Base-by-base conservation (phyloP, 2,888 invertebrate genomes). In the Macaria notata region DNA sequence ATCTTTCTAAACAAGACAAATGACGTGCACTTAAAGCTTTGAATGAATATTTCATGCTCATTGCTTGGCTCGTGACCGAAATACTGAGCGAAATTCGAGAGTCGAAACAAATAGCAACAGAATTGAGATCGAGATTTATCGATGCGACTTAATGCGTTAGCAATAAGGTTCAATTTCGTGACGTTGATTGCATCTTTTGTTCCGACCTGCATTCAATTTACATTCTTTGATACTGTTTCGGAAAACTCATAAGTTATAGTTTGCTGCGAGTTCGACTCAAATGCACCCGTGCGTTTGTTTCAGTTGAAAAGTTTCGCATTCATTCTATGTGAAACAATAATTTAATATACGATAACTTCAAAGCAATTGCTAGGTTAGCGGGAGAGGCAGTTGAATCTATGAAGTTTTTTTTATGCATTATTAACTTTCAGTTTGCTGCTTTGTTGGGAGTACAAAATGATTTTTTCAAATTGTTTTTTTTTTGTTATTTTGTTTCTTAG, bases 221-320 rank as follows among this genome's bases (percentile, higher is more conserved):
- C 46, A 62, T 62, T 61, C 61, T 63, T 61, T 47, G 44, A 8
- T 65, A 55, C 62, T 46, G 60, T 67, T 61, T 55, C 54, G 55
- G 62, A 59, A 56, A 62, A 61, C 55, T 67, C 61, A 54, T 63
- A 67, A 67, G 58, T 65, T 65, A 61, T 59, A 56, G 60, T 64
- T 63, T 53, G 44, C 41, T 29, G 57, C 53, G 44, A 65, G 59
- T 64, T 63, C 49, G 54, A 56, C 56, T 65, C 63, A 47, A 65
- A 64, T 64, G 59, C 67, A 65, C 63, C 67, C 62, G 67, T 56
- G 61, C 60, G 41, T 59, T 59, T 56, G 41, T 54, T 66, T 60
- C 58, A 49, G 53, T 63, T 56, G 51, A 50, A 50, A 57, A 62
- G 50, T 62, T 61, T 45, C 6, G 36, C 30, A 54, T 48, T 49